A percentile compares a stretch with the other conserved stretches of the same genome.
phyloP scores from a whole-genome alignment of 2,888 invertebrate genomes.

The Leptinotarsa peninsularis region DNA sequence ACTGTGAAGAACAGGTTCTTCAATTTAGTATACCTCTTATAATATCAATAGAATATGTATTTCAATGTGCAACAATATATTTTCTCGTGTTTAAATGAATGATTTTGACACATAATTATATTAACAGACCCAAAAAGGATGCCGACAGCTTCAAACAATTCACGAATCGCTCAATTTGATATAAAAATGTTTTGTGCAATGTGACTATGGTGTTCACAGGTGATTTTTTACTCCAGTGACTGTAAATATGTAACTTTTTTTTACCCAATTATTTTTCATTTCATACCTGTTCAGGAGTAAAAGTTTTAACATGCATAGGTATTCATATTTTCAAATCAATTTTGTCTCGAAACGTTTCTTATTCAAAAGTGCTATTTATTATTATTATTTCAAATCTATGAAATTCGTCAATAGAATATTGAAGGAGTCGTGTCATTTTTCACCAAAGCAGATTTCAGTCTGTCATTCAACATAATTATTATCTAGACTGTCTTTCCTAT shows the following conservation, averaged over 20 bases:
- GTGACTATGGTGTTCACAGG: neutral
- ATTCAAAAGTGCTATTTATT: neutral
- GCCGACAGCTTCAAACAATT: neutral
- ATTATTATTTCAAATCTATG: neutral
- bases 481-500: no score
- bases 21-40: neutral
- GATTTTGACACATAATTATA: slow-evolving; percentile 44
- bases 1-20: neutral
- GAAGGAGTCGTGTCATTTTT: neutral
- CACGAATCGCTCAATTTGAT: neutral
- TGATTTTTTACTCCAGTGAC: no score
- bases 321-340: no score
- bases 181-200: neutral
- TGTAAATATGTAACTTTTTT: no score
- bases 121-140: slow-evolving; percentile 1
- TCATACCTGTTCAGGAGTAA: no score
- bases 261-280: no score
- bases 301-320: no score
- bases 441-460: slow-evolving; percentile 12
- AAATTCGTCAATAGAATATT: neutral
- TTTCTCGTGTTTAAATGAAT: slow-evolving; percentile 16
- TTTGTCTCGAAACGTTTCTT: no score
- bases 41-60: slow-evolving; percentile 23
- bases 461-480: neutral
- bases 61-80: slow-evolving; percentile 27